Evolutionary conservation across 1,140 invertebrate species (phyloP), one percentile per base, ranked within the genome.

Genomic region (Chrysoperla carnea): DNA sequence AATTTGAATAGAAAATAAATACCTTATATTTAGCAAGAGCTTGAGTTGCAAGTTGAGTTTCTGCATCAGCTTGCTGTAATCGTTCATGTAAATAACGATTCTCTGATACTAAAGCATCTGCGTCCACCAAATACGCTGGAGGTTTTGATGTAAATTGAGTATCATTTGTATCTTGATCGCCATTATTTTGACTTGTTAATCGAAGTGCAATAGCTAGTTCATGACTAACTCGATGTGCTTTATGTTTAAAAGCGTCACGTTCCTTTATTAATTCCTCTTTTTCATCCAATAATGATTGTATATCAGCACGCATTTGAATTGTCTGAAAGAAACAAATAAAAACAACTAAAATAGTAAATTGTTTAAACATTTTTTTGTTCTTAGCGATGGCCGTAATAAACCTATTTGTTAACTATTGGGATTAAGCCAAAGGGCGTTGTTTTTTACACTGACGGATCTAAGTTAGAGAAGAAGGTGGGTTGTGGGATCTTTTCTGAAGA

Each of bases 1-100:
- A 23, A 23, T 23, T 23, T 23, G 2, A 23, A 23, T 23, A 23
- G n/a, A 23, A 23, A 23, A 23, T 23, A 23, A 23, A 23, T 3
- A 81, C 79, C 65, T 81, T 81, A 49, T 81, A 81, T 55, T 81
- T 81, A 15, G 64, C 67, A n/a, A 78, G 52, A n/a, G 72, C 75
- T 50, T 79, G 70, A 48, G 70, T 73, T 0, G 73, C 63, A n/a
- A 87, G 63, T 50, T 81, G 75, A 50, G 84, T 82, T 58, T 90
- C 85, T 48, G 84, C 78, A 48, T 84, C 70, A 46, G 78, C 63
- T 54, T 86, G 82, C 50, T 81, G 80, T 28, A 88, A 58, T 55
- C 82, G 72, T 55, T 89, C 84, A 59, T 86, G 78, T 14, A 89
- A 64, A 61, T 78, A 87, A 59, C 78, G 80, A 63, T 89, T 89